These are phyloP conservation scores for Holcopasites calliopsidis DNA, from an alignment of 1,140 invertebrate genomes.

Conservation along the genomic window DNA sequence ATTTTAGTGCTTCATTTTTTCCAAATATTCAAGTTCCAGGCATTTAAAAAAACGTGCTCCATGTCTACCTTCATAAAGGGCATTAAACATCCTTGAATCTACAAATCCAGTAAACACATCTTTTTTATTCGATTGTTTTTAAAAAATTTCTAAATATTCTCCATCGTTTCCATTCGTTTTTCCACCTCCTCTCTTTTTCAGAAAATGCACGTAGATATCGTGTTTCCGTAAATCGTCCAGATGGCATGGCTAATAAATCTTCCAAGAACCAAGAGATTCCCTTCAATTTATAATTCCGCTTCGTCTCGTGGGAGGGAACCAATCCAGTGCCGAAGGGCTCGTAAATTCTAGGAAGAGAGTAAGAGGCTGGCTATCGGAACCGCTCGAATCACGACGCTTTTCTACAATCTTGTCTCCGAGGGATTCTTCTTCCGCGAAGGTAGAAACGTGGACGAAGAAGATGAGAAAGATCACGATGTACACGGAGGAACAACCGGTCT, in stretches of 20 bases:
- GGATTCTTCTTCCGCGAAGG: constrained; percentile 24
- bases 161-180: no score
- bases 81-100: no score
- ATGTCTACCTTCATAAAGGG: no score
- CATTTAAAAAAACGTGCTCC: no score
- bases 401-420: constrained; percentile 30
- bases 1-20: no score
- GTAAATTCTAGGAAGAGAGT: constrained; percentile 35
- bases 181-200: no score
- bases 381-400: constrained; percentile 27
- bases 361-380: not conserved
- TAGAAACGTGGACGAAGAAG: not conserved
- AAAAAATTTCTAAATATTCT: no score
- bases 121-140: no score
- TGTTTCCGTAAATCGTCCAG: no score
- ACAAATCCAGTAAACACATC: no score
- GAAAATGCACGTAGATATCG: no score
- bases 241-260: constrained; percentile 43
- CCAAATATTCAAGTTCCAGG: no score
- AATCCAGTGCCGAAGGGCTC: not conserved
- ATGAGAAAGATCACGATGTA: not conserved
- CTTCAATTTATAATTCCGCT: constrained; percentile 27
- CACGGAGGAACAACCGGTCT: constrained; percentile 9
- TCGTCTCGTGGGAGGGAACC: constrained; percentile 19
- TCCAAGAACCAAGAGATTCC: constrained; percentile 5